phyloP scores from a whole-genome alignment of 2,797 vertebrate genomes.

The Amblyraja radiata region DNA sequence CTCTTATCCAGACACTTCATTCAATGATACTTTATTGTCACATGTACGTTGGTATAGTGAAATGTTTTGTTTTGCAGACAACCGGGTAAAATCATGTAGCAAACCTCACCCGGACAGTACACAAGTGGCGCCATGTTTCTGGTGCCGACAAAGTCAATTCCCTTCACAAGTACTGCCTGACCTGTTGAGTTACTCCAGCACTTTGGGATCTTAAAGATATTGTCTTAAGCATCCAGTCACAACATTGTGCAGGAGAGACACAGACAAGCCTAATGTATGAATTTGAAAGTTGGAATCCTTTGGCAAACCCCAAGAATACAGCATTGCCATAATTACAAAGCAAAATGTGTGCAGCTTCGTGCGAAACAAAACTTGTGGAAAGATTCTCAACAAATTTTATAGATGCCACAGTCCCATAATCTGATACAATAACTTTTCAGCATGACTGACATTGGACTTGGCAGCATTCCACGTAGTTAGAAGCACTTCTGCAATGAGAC shows the following conservation, averaged over 20 bases:
- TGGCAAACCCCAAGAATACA: background rate
- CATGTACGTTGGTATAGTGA: too few species aligned
- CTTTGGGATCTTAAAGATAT: background rate
- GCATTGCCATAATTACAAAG: background rate
- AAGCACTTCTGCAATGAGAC: constrained; percentile 53
- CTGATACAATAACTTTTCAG: constrained; percentile 50
- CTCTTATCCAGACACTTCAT: too few species aligned
- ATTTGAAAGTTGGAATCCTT: background rate
- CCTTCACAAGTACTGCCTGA: too few species aligned
- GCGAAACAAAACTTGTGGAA: background rate
- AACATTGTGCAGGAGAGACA: background rate
- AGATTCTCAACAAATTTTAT: background rate
- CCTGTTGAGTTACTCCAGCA: too few species aligned
- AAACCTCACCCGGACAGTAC: too few species aligned
- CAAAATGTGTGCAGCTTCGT: background rate
- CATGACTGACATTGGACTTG: constrained; percentile 49
- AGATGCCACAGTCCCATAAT: background rate
- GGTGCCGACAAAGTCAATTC: too few species aligned
- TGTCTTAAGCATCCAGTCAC: too few species aligned
- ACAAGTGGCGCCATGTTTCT: too few species aligned
- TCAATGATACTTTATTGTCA: too few species aligned
- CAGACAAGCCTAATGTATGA: background rate
- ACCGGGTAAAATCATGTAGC: too few species aligned
- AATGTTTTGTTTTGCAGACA: too few species aligned
- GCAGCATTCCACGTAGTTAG: constrained; percentile 49